These are phyloP conservation scores for Pandion haliaetus DNA, from an alignment of 2,113 vertebrate species.

Conservation along the genomic window DNA sequence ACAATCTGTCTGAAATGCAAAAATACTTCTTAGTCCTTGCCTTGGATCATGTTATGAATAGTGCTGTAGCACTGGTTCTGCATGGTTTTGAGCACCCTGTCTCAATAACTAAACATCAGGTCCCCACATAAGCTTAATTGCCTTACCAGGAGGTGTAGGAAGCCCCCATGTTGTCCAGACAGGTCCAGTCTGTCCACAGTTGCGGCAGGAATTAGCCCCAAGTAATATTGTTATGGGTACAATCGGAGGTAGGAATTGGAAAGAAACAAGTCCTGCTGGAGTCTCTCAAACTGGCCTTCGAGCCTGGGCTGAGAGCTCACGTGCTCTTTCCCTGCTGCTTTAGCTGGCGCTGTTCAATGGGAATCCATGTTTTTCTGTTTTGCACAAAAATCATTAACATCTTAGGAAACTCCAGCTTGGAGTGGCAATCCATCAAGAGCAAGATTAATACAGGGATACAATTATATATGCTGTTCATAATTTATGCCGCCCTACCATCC, in stretches of 20 bases:
- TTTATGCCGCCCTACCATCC: neutral
- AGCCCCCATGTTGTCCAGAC: neutral
- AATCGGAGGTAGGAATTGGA: neutral
- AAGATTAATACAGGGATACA: neutral
- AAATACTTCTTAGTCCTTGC: neutral
- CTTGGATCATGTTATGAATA: neutral
- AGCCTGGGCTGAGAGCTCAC: neutral
- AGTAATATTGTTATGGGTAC: no score
- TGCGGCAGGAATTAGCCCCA: neutral
- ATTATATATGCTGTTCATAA: neutral
- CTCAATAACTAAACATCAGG: neutral
- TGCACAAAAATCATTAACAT: neutral
- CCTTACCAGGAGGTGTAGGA: neutral
- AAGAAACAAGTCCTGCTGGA: neutral
- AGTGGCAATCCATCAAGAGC: neutral
- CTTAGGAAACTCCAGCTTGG: neutral
- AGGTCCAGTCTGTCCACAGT: neutral
- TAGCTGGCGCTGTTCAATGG: fast-evolving
- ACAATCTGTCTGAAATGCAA: neutral
- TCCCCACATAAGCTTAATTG: neutral
- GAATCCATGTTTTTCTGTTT: neutral
- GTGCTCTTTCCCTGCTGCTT: neutral
- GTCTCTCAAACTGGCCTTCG: neutral
- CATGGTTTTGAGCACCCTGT: neutral
- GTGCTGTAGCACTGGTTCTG: neutral